Evolutionary conservation across 2,113 vertebrate genomes (phyloP), one percentile per base, ranked within the genome.

Genomic region (Neolamprologus caudopunctatus): DNA sequence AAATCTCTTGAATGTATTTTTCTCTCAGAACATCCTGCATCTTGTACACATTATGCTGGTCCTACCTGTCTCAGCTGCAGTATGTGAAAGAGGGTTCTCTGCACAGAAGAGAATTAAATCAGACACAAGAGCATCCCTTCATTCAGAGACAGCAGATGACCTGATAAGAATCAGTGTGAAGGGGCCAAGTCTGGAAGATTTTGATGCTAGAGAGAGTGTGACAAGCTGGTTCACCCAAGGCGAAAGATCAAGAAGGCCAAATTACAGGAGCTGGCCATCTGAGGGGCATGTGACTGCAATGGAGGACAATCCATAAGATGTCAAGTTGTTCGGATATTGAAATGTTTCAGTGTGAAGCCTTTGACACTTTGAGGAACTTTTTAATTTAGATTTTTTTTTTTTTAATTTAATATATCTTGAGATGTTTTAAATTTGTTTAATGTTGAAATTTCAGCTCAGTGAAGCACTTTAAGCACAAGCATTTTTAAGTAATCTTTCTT

Each of bases 31-130:
- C 5, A 55, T 55, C 6, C 53, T 55, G 11, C 6, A 55, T 55
- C 21, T 24, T 55, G 6, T 55, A 55, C 11, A 55, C 53, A 55
- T 24, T 55, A 55, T 55, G 53, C 6, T 55, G 53, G 4, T 21
- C 1, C 51, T 53, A 21, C 51, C 1, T 53, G 1, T 53, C 51
- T 53, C 19, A 53, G 51, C 19, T 53, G 51, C 0, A 0, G n/a
- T 2, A 53, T 53, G 51, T 21, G n/a, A 53, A 53, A 21, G 51
- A 53, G n/a, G 51, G 51, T 11, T 21, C 51, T 53, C 3, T 53
- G 0, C 51, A 21, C 51, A 53, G 51, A 53, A 53, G 51, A 21
- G n/a, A 54, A 54, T 54, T 54, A 54, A 54, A 54, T 54, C 10
- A 21, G n/a, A 7, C n/a, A 54, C 1, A 2, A 21, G 51, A 54